Conservation (phyloP, 2,888 invertebrate genomes). For the Spisula solida region DNA sequence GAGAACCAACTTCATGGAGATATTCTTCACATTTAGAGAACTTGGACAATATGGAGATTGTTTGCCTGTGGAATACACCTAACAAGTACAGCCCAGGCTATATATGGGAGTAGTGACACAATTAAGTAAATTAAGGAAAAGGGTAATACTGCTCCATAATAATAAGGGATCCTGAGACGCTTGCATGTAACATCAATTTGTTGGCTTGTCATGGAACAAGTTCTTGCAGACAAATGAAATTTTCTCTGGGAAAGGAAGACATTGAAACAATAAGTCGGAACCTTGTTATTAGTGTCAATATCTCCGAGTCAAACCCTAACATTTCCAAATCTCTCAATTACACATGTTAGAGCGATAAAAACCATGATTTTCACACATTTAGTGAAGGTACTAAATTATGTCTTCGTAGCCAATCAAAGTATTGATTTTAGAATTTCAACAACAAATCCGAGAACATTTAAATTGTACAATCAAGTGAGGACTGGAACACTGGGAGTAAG, state of each 20-base stretch:
- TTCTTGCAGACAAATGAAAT: not conserved
- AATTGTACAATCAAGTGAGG: not conserved
- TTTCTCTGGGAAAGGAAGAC: not conserved
- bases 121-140: no score
- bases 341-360: slow-evolving; percentile 4
- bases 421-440: slow-evolving; percentile 17
- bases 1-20: no score
- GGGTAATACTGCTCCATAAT: not conserved
- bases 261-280: slow-evolving; percentile 2
- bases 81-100: no score
- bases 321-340: slow-evolving; percentile 7
- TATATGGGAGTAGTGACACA: no score
- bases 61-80: no score
- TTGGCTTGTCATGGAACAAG: not conserved
- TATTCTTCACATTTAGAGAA: no score
- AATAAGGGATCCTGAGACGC: not conserved
- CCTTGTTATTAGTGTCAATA: not conserved
- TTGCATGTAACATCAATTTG: slow-evolving; percentile 6
- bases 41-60: no score
- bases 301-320: not conserved
- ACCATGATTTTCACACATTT: slow-evolving; percentile 19
- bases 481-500: not conserved
- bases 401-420: not conserved
- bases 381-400: slow-evolving; percentile 14
- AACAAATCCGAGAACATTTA: slow-evolving; percentile 23